Evolutionary conservation across 2,113 vertebrate species (phyloP).

Genomic region (Tursiops truncatus): DNA sequence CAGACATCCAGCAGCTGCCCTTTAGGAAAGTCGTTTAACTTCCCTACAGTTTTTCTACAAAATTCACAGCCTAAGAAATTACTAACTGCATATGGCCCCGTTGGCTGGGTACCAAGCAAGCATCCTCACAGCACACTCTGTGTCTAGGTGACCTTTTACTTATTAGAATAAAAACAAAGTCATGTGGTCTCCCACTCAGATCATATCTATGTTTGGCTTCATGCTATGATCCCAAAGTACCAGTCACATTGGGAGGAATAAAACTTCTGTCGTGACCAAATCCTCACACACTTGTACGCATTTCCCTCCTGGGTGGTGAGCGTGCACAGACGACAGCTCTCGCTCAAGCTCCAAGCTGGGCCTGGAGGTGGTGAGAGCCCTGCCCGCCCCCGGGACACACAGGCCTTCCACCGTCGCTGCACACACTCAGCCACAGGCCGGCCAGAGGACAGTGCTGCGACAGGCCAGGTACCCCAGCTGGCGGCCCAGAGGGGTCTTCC

Average conservation of each 20-base stretch:
- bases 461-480: not conserved
- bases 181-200: not conserved
- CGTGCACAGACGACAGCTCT: fast-evolving
- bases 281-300: not conserved
- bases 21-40: not conserved
- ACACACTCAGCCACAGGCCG: not conserved
- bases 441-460: not conserved
- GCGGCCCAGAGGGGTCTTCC: not conserved
- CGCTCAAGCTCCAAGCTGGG: fast-evolving
- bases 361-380: not conserved
- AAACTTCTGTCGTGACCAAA: not conserved
- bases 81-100: too few species aligned
- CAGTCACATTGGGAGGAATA: fast-evolving
- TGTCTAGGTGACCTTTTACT: not conserved
- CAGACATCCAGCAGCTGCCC: not conserved
- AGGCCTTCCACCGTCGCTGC: not conserved
- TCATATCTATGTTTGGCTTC: not conserved
- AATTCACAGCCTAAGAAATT: not conserved
- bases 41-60: not conserved
- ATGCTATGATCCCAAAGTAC: not conserved
- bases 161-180: not conserved
- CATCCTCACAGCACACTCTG: fast-evolving
- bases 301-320: fast-evolving
- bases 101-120: not conserved
- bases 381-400: not conserved